These are phyloP conservation scores for Agriopis aurantiaria DNA, from an alignment of 2,888 invertebrate species.

Conservation along the genomic window DNA sequence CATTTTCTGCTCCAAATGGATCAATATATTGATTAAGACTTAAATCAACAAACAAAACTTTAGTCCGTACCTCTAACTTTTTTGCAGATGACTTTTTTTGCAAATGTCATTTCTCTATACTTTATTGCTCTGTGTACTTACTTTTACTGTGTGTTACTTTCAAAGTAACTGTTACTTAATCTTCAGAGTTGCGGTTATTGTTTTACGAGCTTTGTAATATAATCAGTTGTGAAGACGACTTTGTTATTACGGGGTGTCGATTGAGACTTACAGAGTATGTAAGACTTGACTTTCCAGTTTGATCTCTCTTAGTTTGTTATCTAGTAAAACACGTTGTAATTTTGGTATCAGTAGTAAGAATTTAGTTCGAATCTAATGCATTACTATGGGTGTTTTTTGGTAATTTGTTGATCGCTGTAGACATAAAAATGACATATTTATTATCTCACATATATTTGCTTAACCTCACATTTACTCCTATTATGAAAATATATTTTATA, in stretches of 20 bases:
- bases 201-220: conserved; percentile 65
- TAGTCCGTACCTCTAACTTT: not conserved
- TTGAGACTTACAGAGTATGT: conserved; percentile 41
- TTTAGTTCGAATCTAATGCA: too few species aligned
- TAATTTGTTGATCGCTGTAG: too few species aligned
- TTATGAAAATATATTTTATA: too few species aligned
- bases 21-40: too few species aligned
- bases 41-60: too few species aligned
- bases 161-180: conserved; percentile 11
- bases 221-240: conserved; percentile 63
- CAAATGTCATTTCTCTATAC: not conserved
- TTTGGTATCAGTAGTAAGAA: not conserved
- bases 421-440: too few species aligned
- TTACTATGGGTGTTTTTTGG: too few species aligned
- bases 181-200: conserved; percentile 58
- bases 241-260: conserved; percentile 59
- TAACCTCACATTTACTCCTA: too few species aligned
- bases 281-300: conserved; percentile 10
- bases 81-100: not conserved
- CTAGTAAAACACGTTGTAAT: not conserved
- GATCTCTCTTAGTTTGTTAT: conserved; percentile 9
- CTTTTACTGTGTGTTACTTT: not conserved
- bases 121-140: not conserved
- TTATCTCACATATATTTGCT: too few species aligned
- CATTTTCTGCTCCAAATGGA: too few species aligned